phyloP scores from a whole-genome alignment of 2,888 invertebrate genomes.

The Papilio protenor region DNA sequence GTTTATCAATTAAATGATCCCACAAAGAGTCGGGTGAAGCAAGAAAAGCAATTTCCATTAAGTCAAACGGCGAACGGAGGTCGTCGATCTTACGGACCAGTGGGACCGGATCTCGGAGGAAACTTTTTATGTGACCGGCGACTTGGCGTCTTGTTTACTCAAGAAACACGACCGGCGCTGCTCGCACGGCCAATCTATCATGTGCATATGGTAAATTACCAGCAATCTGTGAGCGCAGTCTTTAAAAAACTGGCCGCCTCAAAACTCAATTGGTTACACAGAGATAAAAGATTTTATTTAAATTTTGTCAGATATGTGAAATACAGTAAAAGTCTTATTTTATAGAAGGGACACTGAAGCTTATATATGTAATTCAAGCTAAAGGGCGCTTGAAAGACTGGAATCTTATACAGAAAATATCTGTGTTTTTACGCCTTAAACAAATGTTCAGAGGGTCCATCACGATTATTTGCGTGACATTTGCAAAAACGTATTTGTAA shows the following conservation, averaged over 20 bases:
- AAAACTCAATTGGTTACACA: conserved; percentile 16
- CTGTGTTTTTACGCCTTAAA: neutral
- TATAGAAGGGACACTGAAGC: neutral
- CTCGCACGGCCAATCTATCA: conserved; percentile 51
- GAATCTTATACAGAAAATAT: neutral
- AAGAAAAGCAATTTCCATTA: conserved; percentile 81
- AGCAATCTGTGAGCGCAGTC: conserved; percentile 1
- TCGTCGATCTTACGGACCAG: conserved; percentile 79
- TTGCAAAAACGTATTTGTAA: too few relatives aligned
- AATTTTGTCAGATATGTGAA: neutral
- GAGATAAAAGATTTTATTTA: neutral
- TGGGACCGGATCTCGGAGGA: conserved; percentile 78
- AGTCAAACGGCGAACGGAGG: conserved; percentile 78
- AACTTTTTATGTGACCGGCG: conserved; percentile 77
- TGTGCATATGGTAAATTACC: conserved; percentile 41
- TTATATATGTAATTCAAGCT: neutral
- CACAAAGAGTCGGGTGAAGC: conserved; percentile 68
- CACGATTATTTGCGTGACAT: too few relatives aligned
- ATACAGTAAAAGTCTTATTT: neutral
- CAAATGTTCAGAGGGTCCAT: neutral
- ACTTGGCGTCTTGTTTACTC: conserved; percentile 74
- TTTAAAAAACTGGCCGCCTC: conserved; percentile 1
- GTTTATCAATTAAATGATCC: conserved; percentile 60
- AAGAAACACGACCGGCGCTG: conserved; percentile 61
- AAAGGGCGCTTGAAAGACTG: neutral